Base-by-base conservation (phyloP, 2,888 invertebrate species). In the Mesorhabditis spiculigera region DNA sequence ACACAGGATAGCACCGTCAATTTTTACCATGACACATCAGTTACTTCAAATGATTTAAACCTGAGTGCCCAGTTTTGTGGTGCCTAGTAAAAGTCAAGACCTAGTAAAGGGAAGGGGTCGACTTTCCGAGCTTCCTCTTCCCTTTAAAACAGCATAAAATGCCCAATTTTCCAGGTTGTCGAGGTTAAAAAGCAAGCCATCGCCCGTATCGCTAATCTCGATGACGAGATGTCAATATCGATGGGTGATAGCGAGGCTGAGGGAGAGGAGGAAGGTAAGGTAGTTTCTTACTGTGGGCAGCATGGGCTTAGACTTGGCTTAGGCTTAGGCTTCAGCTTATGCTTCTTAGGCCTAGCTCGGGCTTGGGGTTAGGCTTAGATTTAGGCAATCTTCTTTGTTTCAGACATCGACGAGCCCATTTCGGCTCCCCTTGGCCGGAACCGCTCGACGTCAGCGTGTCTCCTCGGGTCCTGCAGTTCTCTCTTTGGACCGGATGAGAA, bases 161-260 rank as follows among this genome's bases (percentile, higher is more conserved):
- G 28, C 28, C 28, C 28, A 3, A 28, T 28, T 28, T 28, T 28
- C 58, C 58, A 80, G 78, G 84, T 84, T 41, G 81, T 80, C 65
- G 77, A 77, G 69, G 79, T 83, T n/a, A 69, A 80, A 5, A 74
- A 75, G 8, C 72, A 74, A 13, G 81, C 81, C 50, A 78, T 85
- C 64, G 81, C 75, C 43, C 72, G 77, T 61, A 83, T 85, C 79
- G 85, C 85, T 0, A 85, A 84, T 68, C 72, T 85, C 58, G 85
- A 85, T 70, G 80, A 85, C 68, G 84, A 85, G 69, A 78, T 85
- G 77, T 77, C 76, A 8, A 71, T 85, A 0, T 79, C 81, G 6
- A 78, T 79, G 67, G 82, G 79, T 67, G 78, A 76, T 63, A 76
- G 77, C 28, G 78, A 76, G 44, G 74, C 71, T 43, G 79, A 78